Evolutionary conservation across 1,140 invertebrate species (phyloP), one percentile per base, ranked within the genome.

Genomic region (Hormaphis cornu): DNA sequence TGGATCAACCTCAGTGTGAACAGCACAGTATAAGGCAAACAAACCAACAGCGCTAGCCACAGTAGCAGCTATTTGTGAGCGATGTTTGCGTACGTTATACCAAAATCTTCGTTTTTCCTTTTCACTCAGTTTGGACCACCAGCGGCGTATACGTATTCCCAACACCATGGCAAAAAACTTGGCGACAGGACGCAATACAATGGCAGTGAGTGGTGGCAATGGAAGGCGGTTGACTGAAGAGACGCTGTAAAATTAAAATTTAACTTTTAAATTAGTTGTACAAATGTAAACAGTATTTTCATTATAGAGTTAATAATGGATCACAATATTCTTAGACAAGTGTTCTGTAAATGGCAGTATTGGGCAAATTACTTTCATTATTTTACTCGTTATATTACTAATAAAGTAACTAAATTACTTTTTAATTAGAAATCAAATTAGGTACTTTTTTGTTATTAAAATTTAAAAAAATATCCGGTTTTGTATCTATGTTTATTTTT

Each of bases 131-230:
- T 66, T 66, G 4, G 28, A 1, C n/a, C 28, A 66, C 61, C 61
- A 66, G 2, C 44, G 61, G 3, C 61, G 61, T 35, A 66, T 50
- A 7, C 44, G 61, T 22, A 48, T 66, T 1, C 61, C 61, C 8
- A 66, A 50, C n/a, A 66, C 2, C 61, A 66, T 66, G n/a, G 61
- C 61, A 9, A 66, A 35, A 33, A 66, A 66, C 9, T 48, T 46
- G 2, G 61, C 5, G 3, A 66, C 6, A n/a, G 61, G 44, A n/a
- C 61, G 61, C 28, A 66, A 6, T 9, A 50, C 6, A 24, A 66
- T 22, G 3, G 61, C 61, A 4, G 28, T 16, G 3, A 33, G 24
- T 20, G 61, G 61, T 16, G 24, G 14, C 1, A 50, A 48, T 24
- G 44, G 44, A 3, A 50, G 6, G 1, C 44, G n/a, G 44, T 35